Percentiles rank a stretch among this genome's conserved stretches.
Conservation (phyloP, 2,113 vertebrate species). For the Stomatorhinus ivindoensis region DNA sequence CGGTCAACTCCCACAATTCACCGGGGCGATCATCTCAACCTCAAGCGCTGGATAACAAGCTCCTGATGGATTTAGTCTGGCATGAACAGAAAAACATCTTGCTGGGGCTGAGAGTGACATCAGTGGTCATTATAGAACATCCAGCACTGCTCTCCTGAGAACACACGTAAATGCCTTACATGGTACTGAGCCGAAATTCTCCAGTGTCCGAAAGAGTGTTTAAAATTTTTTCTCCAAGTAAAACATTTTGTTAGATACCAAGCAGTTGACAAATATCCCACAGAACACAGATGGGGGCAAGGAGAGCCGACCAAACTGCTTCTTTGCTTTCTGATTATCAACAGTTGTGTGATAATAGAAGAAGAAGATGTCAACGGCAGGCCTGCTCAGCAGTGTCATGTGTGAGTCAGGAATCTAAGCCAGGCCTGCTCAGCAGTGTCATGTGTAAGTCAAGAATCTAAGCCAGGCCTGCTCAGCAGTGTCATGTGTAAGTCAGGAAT, state of each 20-base stretch:
- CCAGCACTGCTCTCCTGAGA: background rate
- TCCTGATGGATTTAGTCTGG: background rate
- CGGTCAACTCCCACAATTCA: background rate
- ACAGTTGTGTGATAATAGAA: background rate
- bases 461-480: too few relatives aligned
- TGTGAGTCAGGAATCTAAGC: background rate
- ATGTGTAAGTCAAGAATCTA: too few relatives aligned
- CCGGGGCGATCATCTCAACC: background rate
- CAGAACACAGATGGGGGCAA: background rate
- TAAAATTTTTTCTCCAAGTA: background rate
- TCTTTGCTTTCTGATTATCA: background rate
- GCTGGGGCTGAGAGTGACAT: background rate
- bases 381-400: background rate
- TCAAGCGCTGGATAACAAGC: background rate
- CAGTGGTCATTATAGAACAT: background rate
- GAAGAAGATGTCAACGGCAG: background rate
- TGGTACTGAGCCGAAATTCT: background rate
- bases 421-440: background rate
- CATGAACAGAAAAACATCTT: background rate
- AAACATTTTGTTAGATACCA: background rate
- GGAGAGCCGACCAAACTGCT: background rate
- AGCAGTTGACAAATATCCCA: background rate
- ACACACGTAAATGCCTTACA: background rate
- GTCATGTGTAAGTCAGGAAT: too few relatives aligned
- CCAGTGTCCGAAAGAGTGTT: too few relatives aligned